These are phyloP conservation scores for Celastrina argiolus DNA, from an alignment of 2,888 invertebrate genomes.

Conservation along the genomic window DNA sequence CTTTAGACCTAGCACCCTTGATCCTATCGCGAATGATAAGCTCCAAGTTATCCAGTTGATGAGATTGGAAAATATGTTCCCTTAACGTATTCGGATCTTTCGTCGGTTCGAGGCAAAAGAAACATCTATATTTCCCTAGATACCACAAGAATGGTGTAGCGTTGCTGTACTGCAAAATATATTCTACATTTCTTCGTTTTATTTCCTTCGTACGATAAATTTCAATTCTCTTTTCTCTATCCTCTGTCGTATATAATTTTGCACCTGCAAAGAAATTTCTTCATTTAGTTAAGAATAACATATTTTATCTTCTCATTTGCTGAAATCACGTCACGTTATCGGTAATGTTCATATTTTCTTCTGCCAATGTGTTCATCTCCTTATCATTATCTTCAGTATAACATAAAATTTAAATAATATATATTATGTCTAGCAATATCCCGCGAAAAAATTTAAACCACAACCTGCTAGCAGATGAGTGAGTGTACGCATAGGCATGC, in stretches of 20 bases:
- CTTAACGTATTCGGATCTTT: constrained; percentile 54
- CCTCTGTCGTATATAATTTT: constrained; percentile 58
- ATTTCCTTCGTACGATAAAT: constrained; percentile 54
- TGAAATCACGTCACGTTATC: not conserved
- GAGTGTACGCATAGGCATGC: too few species aligned
- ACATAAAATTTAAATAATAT: not conserved
- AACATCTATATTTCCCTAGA: constrained; percentile 63
- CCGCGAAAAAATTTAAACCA: too few species aligned
- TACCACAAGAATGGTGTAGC: constrained; percentile 70
- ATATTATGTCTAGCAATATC: too few species aligned
- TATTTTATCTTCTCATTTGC: not conserved
- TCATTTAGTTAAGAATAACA: not conserved
- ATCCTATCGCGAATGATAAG: constrained; percentile 60
- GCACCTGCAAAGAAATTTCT: constrained; percentile 66
- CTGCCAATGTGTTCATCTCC: not conserved
- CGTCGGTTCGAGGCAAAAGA: constrained; percentile 62
- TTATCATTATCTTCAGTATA: not conserved
- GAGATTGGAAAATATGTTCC: constrained; percentile 52
- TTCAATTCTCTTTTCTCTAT: constrained; percentile 66
- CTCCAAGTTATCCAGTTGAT: constrained; percentile 59
- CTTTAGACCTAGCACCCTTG: constrained; percentile 64
- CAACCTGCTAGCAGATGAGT: too few species aligned
- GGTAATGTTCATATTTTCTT: not conserved
- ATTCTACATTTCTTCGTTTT: constrained; percentile 65
- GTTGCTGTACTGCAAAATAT: constrained; percentile 63